These are phyloP conservation scores for Lucinisca nassula DNA, from an alignment of 2,888 invertebrate genomes.

Conservation along the genomic window DNA sequence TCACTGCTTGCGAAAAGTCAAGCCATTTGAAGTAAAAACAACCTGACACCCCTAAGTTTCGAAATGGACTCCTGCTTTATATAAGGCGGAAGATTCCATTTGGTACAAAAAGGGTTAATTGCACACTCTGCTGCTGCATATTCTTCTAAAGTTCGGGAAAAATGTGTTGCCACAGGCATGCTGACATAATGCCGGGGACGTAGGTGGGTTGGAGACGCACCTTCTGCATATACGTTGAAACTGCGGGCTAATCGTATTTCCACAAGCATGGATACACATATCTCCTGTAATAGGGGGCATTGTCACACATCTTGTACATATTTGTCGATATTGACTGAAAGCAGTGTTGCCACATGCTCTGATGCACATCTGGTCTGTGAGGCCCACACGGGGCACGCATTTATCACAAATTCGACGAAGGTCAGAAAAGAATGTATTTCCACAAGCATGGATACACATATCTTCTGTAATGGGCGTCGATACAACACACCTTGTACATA, in stretches of 20 bases:
- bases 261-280: not conserved
- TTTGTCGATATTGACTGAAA: not conserved
- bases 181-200: not conserved
- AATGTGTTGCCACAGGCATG: not conserved
- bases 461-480: not conserved
- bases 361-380: not conserved
- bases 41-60: too few relatives aligned
- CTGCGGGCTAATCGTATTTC: not conserved
- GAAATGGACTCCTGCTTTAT: too few relatives aligned
- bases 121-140: not conserved
- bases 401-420: not conserved
- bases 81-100: too few relatives aligned
- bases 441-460: not conserved
- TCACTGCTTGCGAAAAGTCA: too few relatives aligned
- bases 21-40: too few relatives aligned
- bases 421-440: not conserved
- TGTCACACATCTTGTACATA: not conserved
- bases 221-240: not conserved
- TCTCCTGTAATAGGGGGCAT: not conserved
- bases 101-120: too few relatives aligned
- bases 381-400: not conserved
- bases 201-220: not conserved
- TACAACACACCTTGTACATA: not conserved
- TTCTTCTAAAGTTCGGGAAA: not conserved
- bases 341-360: not conserved